phyloP scores from a whole-genome alignment of 2,888 invertebrate genomes.

The Cybosia mesomella region DNA sequence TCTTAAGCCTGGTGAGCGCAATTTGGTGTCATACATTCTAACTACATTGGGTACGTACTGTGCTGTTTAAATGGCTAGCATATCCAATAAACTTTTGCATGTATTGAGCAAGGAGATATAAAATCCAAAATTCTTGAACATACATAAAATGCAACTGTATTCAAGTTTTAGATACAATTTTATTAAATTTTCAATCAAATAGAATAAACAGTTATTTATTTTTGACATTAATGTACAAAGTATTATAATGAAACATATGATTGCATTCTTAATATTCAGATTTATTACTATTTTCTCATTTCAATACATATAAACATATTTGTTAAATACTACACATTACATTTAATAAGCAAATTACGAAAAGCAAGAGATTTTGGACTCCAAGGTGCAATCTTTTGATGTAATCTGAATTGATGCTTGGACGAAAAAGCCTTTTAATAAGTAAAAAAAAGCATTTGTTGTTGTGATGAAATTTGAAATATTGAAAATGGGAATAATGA shows the following conservation, averaged over 20 bases:
- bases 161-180: constrained; percentile 18
- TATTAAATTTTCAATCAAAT: constrained; percentile 8
- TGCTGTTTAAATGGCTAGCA: constrained; percentile 80
- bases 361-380: not conserved
- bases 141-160: constrained; percentile 12
- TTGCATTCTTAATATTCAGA: constrained; percentile 17
- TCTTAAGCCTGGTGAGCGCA: constrained; percentile 77
- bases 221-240: constrained; percentile 27
- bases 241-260: constrained; percentile 19
- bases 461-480: constrained; percentile 14
- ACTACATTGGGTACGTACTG: constrained; percentile 86
- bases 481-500: constrained; percentile 30
- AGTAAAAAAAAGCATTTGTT: not conserved
- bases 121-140: constrained; percentile 28
- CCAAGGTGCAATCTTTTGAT: not conserved
- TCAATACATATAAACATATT: constrained; percentile 20
- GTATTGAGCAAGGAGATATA: constrained; percentile 51
- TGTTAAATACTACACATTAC: not conserved
- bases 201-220: constrained; percentile 11
- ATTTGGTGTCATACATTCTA: constrained; percentile 78
- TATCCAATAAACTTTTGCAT: constrained; percentile 71
- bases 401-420: not conserved
- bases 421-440: too few species aligned
- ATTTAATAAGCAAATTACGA: not conserved
- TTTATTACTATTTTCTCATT: constrained; percentile 24